phyloP scores from a whole-genome alignment of 2,888 invertebrate species.

The Eupithecia vulgata region DNA sequence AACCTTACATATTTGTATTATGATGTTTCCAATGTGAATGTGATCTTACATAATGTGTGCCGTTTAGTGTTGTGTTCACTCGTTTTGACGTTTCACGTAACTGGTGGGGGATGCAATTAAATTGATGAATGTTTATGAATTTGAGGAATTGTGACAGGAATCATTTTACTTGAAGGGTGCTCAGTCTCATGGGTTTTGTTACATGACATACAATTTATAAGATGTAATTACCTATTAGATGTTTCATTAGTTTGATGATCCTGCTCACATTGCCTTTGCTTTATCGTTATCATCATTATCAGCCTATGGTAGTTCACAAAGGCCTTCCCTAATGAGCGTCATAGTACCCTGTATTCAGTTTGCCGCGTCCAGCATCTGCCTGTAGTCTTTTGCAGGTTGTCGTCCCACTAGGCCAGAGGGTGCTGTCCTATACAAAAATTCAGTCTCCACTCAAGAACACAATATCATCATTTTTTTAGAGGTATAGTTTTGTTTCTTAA shows the following conservation, averaged over 20 bases:
- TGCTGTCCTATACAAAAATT: no score
- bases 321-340: no score
- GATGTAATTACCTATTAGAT: slow-evolving; percentile 8
- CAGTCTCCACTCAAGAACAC: no score
- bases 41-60: slow-evolving; percentile 13
- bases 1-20: not conserved
- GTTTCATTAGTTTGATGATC: slow-evolving; percentile 5
- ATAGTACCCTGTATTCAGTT: no score
- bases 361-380: no score
- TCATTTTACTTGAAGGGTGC: slow-evolving; percentile 18
- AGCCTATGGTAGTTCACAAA: no score
- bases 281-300: not conserved
- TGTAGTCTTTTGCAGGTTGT: no score
- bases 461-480: no score
- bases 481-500: no score
- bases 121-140: slow-evolving; percentile 36
- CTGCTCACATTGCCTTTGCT: not conserved
- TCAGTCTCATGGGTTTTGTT: slow-evolving; percentile 9
- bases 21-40: slow-evolving; percentile 10
- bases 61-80: slow-evolving; percentile 39
- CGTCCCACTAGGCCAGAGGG: no score
- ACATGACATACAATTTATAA: slow-evolving; percentile 1
- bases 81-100: slow-evolving; percentile 29
- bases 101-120: slow-evolving; percentile 37
- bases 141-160: slow-evolving; percentile 35